Percentiles rank a stretch among this genome's conserved stretches.
Conservation (phyloP, 2,797 vertebrate genomes). For the Chanos chanos region DNA sequence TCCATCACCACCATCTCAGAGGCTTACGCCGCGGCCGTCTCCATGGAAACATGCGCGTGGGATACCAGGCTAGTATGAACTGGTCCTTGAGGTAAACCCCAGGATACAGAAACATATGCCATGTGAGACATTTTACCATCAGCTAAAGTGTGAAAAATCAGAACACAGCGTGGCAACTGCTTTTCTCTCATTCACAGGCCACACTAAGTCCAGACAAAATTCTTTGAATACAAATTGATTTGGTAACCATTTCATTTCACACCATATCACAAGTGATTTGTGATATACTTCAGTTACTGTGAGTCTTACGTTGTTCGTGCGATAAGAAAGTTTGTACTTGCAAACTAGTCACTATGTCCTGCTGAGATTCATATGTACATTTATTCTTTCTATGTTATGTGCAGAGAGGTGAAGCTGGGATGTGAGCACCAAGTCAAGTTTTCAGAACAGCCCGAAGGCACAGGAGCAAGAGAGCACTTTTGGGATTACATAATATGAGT, state of each 20-base stretch:
- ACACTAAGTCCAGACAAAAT: too few relatives aligned
- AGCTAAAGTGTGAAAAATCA: too few relatives aligned
- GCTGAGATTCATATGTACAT: neutral
- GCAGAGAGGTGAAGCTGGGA: neutral
- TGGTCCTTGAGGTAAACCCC: conserved; percentile 11
- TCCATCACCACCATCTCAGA: neutral
- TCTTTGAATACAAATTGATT: too few relatives aligned
- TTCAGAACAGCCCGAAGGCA: neutral
- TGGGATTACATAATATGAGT: conserved; percentile 51
- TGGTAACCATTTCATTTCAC: too few relatives aligned
- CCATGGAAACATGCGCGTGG: conserved; percentile 10
- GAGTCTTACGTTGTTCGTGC: too few relatives aligned
- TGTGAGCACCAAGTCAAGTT: neutral
- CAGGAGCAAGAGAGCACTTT: conserved; percentile 39
- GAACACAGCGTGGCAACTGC: too few relatives aligned
- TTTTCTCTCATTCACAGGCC: too few relatives aligned
- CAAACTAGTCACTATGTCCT: too few relatives aligned
- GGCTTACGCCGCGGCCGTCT: conserved; percentile 3
- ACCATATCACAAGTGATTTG: too few relatives aligned
- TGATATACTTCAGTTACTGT: too few relatives aligned
- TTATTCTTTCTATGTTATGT: neutral
- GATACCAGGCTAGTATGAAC: neutral
- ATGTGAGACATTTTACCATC: neutral
- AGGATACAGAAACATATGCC: neutral
- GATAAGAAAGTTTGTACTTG: too few relatives aligned